phyloP scores from a whole-genome alignment of 2,888 invertebrate species.

The Hylaea fasciaria region DNA sequence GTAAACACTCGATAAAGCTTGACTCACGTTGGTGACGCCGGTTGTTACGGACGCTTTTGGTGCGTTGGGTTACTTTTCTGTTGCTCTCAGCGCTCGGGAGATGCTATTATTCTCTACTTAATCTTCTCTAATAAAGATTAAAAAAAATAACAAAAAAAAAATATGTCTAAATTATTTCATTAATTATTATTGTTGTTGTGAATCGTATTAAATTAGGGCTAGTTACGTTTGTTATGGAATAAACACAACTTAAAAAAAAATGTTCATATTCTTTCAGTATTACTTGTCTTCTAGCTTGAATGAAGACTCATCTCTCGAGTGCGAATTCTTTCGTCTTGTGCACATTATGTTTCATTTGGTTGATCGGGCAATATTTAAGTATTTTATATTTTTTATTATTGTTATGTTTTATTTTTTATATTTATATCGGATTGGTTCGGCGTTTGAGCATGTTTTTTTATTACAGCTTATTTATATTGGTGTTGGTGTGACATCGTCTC shows the following conservation, averaged over 20 bases:
- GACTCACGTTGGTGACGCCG: constrained; percentile 69
- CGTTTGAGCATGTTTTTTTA: constrained; percentile 60
- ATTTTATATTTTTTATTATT: constrained; percentile 42
- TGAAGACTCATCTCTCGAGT: constrained; percentile 49
- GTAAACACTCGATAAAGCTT: constrained; percentile 71
- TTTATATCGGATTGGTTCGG: constrained; percentile 40
- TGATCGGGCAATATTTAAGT: constrained; percentile 58
- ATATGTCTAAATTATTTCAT: too few species aligned
- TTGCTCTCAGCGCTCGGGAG: constrained; percentile 59
- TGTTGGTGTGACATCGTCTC: constrained; percentile 82
- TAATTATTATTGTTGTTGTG: too few species aligned
- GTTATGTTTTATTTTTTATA: constrained; percentile 51
- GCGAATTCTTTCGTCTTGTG: constrained; percentile 68
- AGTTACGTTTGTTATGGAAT: too few species aligned
- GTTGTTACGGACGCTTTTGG: constrained; percentile 69
- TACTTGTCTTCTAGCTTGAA: background rate
- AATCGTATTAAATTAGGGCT: too few species aligned
- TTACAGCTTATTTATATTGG: constrained; percentile 59
- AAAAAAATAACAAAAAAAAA: too few species aligned
- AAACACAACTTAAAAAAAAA: too few species aligned
- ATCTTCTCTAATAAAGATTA: too few species aligned
- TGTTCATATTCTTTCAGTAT: too few species aligned
- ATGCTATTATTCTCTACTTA: constrained; percentile 15
- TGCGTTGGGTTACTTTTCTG: constrained; percentile 75
- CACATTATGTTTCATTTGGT: constrained; percentile 69